Evolutionary conservation across 2,888 invertebrate species (phyloP).

Genomic region (Callosobruchus maculatus): DNA sequence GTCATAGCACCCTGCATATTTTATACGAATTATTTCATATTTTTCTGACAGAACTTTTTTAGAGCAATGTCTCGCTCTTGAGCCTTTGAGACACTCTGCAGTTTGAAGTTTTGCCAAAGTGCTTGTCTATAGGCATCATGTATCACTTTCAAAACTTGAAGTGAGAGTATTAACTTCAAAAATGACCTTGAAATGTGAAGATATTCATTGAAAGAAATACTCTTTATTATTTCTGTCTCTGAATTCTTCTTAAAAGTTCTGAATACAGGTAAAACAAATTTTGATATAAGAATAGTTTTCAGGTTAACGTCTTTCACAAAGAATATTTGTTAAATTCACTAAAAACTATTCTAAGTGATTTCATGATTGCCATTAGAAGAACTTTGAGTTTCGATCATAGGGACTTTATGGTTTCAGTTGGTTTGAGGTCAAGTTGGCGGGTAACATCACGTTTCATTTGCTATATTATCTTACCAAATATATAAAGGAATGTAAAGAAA

Average conservation of each 20-base stretch:
- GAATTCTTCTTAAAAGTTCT: too few species aligned
- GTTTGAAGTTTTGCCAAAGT: background rate
- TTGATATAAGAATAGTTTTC: too few species aligned
- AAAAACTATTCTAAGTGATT: background rate
- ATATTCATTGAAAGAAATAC: too few species aligned
- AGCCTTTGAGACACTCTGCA: background rate
- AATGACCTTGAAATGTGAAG: too few species aligned
- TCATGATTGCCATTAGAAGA: background rate
- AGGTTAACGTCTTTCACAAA: background rate
- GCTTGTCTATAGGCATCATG: background rate
- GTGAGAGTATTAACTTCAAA: background rate
- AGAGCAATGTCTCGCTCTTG: background rate
- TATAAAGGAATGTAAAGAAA: slow-evolving; percentile 21
- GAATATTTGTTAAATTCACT: background rate
- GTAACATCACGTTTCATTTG: background rate
- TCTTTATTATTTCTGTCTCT: too few species aligned
- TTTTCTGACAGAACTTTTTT: too few species aligned
- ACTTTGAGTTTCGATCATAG: background rate
- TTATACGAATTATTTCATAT: too few species aligned
- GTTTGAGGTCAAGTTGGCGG: background rate
- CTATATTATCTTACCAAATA: background rate
- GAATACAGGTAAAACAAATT: too few species aligned
- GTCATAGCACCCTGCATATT: too few species aligned
- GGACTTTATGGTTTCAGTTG: background rate
- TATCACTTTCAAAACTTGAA: background rate